phyloP scores from a whole-genome alignment of 2,888 invertebrate species.

The Prosopocoilus inquinatus region DNA sequence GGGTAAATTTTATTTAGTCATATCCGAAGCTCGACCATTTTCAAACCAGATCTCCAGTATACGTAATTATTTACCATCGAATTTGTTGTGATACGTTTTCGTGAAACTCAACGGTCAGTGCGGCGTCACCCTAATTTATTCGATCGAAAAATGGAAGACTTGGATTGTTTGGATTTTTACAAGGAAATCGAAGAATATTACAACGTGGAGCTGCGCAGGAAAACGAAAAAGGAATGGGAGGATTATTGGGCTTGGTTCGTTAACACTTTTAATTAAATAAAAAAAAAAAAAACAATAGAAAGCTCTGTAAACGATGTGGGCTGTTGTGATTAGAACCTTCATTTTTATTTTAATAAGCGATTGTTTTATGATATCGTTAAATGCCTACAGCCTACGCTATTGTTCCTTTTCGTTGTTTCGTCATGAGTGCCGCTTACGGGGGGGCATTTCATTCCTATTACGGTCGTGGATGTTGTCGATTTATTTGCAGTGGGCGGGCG shows the following conservation, averaged over 20 bases:
- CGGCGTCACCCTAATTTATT: no score
- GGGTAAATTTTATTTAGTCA: constrained; percentile 30
- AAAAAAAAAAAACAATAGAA: no score
- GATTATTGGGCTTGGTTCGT: constrained; percentile 49
- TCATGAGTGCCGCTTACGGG: neutral
- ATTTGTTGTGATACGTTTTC: constrained; percentile 3
- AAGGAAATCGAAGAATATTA: constrained; percentile 43
- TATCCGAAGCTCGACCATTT: constrained; percentile 7
- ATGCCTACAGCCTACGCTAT: neutral
- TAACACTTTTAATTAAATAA: constrained; percentile 4
- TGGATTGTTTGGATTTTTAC: constrained; percentile 33
- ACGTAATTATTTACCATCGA: neutral
- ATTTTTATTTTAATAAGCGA: no score
- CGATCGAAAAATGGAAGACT: constrained; percentile 4
- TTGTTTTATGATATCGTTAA: constrained; percentile 2
- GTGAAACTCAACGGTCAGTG: neutral
- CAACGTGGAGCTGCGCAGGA: constrained; percentile 37
- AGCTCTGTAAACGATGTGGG: neutral
- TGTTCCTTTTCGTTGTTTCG: neutral
- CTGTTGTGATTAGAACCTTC: constrained; percentile 9
- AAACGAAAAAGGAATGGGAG: constrained; percentile 37
- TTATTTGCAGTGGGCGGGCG: no score
- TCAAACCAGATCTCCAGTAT: no score
- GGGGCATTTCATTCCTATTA: no score
- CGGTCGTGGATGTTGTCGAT: no score